Evolutionary conservation across 2,113 vertebrate genomes (phyloP).

Genomic region (Megaleporinus macrocephalus): DNA sequence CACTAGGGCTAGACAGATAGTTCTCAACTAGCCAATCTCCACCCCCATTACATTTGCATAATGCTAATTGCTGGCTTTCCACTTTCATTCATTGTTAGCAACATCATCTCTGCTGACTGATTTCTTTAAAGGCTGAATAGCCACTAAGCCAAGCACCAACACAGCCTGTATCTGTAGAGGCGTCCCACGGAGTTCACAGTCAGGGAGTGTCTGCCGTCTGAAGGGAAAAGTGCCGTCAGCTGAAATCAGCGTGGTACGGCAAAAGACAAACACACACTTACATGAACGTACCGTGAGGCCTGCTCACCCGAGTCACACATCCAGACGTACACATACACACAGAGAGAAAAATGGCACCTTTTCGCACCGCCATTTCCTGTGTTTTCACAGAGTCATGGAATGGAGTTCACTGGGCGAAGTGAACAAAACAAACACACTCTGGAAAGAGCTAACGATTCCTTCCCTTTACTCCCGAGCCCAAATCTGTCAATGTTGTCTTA

Average conservation of each 20-base stretch:
- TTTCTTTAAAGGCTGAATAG: no score
- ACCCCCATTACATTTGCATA: not conserved
- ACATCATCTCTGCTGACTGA: not conserved
- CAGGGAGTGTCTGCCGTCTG: slow-evolving; percentile 70
- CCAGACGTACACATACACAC: slow-evolving; percentile 9
- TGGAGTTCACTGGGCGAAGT: not conserved
- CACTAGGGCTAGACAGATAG: no score
- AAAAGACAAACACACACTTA: slow-evolving; percentile 11
- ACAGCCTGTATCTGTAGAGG: slow-evolving; percentile 38
- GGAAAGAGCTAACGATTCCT: slow-evolving; percentile 2
- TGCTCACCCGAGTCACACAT: not conserved
- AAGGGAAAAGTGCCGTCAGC: slow-evolving; percentile 74
- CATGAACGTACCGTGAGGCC: not conserved
- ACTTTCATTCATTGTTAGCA: not conserved
- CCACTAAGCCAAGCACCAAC: not conserved
- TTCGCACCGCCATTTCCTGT: slow-evolving; percentile 26
- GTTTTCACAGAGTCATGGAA: slow-evolving; percentile 30
- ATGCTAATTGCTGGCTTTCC: not conserved
- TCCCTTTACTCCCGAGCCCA: not conserved
- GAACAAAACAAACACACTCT: slow-evolving; percentile 34
- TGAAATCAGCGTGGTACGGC: slow-evolving; percentile 65
- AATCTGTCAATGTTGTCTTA: not conserved
- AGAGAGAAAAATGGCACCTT: slow-evolving; percentile 37
- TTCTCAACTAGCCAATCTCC: no score
- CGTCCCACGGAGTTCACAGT: slow-evolving; percentile 43